These are phyloP conservation scores for Parus major DNA, from an alignment of 2,113 vertebrate genomes.

Conservation along the genomic window DNA sequence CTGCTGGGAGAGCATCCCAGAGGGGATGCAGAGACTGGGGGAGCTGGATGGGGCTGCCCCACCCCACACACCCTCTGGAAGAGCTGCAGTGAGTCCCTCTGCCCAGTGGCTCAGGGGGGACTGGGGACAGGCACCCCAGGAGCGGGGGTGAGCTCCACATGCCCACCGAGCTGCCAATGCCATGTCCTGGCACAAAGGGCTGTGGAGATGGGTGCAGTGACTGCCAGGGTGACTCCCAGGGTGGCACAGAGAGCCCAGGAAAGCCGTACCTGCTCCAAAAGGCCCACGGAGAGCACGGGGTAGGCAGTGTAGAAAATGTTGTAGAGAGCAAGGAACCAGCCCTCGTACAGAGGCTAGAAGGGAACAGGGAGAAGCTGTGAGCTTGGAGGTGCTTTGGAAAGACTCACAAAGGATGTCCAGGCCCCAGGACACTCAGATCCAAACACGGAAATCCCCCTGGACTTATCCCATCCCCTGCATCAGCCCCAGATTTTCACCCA, in stretches of 20 bases:
- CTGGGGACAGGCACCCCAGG: not conserved
- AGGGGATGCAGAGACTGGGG: not conserved
- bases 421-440: not conserved
- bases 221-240: not conserved
- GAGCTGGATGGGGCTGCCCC: not conserved
- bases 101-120: not conserved
- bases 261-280: constrained; percentile 89
- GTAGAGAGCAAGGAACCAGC: constrained; percentile 90
- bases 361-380: not conserved
- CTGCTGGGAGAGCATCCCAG: constrained; percentile 45
- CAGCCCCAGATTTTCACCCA: not conserved
- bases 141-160: not conserved
- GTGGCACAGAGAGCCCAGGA: accelerated
- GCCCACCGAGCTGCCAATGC: not conserved
- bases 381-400: not conserved
- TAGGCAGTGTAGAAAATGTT: constrained; percentile 81
- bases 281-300: constrained; percentile 79
- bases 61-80: not conserved
- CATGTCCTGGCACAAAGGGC: not conserved
- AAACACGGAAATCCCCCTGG: not conserved
- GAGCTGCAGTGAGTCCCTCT: not conserved
- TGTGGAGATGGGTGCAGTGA: not conserved
- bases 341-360: constrained; percentile 85
- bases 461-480: not conserved
- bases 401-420: not conserved